Percentiles rank a stretch among this genome's conserved stretches.
Evolutionary conservation across 2,797 vertebrate genomes (phyloP).

Genomic region (Ataeniobius toweri): DNA sequence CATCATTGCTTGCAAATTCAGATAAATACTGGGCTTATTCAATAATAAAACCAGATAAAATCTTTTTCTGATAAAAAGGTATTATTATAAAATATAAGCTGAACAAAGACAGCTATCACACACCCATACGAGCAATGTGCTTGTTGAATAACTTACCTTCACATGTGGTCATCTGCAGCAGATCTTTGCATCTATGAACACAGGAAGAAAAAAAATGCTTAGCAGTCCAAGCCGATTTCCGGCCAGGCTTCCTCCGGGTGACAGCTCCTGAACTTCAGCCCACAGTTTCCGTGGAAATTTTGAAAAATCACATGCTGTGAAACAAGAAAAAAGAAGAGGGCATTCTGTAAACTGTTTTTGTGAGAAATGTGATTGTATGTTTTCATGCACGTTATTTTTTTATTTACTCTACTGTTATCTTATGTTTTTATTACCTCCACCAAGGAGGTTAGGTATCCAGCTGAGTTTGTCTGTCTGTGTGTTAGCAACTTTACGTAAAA

Average conservation of each 20-base stretch:
- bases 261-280: constrained; percentile 60
- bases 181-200: constrained; percentile 54
- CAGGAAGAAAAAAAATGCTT: constrained; percentile 34
- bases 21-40: not conserved
- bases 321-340: constrained; percentile 25
- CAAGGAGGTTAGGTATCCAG: too few relatives aligned
- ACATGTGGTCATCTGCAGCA: constrained; percentile 70
- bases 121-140: not conserved
- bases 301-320: constrained; percentile 77
- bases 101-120: not conserved
- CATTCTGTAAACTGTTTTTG: not conserved
- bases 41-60: not conserved
- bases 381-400: not conserved
- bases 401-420: not conserved
- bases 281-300: constrained; percentile 65
- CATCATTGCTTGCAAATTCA: not conserved
- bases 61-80: not conserved
- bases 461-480: too few relatives aligned
- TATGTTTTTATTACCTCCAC: too few relatives aligned
- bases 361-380: not conserved
- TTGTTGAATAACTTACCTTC: constrained; percentile 66
- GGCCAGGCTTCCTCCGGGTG: constrained; percentile 50
- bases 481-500: too few relatives aligned
- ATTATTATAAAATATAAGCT: not conserved
- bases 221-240: constrained; percentile 62